phyloP scores from a whole-genome alignment of 2,797 vertebrate species.

The Mustela erminea region DNA sequence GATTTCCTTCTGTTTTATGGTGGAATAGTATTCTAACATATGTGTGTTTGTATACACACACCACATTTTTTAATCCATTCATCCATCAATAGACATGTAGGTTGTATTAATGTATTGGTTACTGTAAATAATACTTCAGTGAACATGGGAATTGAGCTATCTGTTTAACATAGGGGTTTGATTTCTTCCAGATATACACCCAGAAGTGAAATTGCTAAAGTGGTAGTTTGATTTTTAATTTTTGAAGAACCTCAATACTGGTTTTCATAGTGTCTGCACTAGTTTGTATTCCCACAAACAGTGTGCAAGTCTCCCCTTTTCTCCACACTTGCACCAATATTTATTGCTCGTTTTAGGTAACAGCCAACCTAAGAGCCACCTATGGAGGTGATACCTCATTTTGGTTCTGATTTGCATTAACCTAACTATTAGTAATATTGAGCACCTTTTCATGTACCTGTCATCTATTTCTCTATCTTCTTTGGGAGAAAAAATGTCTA shows the following conservation, averaged over 20 bases:
- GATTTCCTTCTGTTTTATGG: neutral
- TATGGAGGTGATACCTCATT: neutral
- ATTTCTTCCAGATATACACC: neutral
- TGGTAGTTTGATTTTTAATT: neutral
- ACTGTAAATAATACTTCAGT: neutral
- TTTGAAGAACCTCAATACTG: neutral
- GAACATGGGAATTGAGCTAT: neutral
- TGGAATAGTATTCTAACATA: neutral
- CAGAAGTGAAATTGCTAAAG: neutral
- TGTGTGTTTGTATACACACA: neutral
- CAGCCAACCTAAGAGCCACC: neutral
- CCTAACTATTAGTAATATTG: no score
- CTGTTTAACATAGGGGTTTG: neutral
- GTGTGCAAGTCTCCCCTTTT: neutral
- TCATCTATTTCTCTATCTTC: no score
- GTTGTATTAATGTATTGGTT: neutral
- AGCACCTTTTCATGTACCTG: neutral
- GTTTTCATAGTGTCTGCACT: neutral
- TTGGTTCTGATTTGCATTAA: neutral
- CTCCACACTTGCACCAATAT: neutral
- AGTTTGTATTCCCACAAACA: neutral
- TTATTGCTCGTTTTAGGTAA: neutral
- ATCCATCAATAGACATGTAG: neutral
- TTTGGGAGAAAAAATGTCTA: no score
- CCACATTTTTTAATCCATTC: neutral